Base-by-base conservation (phyloP, 2,113 vertebrate genomes). In the Corapipo altera region DNA sequence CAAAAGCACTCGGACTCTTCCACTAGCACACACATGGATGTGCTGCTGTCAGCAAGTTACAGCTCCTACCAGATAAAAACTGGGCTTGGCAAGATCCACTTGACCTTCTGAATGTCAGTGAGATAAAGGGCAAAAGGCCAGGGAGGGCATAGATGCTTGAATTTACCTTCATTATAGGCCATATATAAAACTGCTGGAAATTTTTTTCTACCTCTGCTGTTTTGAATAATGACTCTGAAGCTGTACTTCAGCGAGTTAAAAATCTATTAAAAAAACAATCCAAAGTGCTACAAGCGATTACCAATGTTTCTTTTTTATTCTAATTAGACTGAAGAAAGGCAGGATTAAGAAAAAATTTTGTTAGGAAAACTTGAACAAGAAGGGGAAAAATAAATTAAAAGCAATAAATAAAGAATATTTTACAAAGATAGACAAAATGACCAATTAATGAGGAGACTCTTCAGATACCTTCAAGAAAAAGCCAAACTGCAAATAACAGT, bases 71-170 rank as follows among this genome's bases (percentile, higher is more conserved):
- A 32, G 85, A 83, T 32, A 88, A 78, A 76, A 79, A 74, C 75
- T 19, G 46, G 67, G 67, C 57, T 92, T 32, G 75, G 82, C 72
- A 17, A 67, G 33, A 84, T 20, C 62, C 69, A 57, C 85, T 65
- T 57, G 91, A 87, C 93, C 88, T 93, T 83, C 49, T 51, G 54
- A 84, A 95, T 84, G 91, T 44, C 91, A 81, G 15, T 1, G 69
- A 92, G 77, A 85, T 21, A 81, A 73, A 70, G 41, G 85, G 51
- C 10, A 64, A 89, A 85, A 78, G 79, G 92, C 61, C 92, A 92
- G 61, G 21, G 51, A 84, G 61, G 73, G 49, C 77, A 59, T 43
- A 87, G 69, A 81, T 39, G 61, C 30, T 69, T 61, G 39, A 46
- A 58, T 75, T 66, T 88, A 49, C 67, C n/a, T 18, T 86, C 52